Percentiles rank a stretch among this genome's conserved stretches.
phyloP scores from a whole-genome alignment of 2,113 vertebrate genomes.

The Delphinapterus leucas region DNA sequence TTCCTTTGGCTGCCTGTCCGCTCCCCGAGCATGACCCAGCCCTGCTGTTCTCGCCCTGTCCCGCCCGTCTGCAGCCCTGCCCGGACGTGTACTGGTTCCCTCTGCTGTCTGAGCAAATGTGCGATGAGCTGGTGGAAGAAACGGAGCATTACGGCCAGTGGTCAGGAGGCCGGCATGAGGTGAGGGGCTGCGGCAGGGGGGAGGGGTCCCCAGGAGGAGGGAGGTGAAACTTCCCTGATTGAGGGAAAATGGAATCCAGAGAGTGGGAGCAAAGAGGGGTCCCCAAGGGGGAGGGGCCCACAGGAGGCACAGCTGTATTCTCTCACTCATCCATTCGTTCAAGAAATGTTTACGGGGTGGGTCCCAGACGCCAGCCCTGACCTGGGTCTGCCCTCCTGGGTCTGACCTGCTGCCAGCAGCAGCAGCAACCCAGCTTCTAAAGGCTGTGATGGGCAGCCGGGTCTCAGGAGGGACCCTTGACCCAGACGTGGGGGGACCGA shows the following conservation, averaged over 20 bases:
- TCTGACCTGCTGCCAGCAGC: too few species aligned
- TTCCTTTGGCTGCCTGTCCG: rapidly evolving
- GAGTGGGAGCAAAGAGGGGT: neutral
- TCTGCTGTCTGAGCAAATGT: constrained; percentile 83
- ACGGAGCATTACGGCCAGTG: constrained; percentile 86
- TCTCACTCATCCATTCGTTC: neutral
- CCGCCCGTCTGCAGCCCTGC: constrained; percentile 77
- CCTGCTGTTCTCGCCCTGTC: neutral
- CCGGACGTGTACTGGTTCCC: constrained; percentile 90
- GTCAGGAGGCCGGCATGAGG: constrained; percentile 87
- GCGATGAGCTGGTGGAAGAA: constrained; percentile 86
- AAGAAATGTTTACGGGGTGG: neutral
- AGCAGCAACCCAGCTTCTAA: neutral
- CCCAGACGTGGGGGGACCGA: neutral
- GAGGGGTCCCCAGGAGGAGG: neutral
- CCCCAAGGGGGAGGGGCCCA: too few species aligned
- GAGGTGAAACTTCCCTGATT: neutral
- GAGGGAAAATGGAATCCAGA: neutral
- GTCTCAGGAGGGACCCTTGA: neutral
- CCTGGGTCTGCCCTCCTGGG: neutral
- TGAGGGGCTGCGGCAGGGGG: neutral
- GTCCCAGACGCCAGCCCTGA: neutral
- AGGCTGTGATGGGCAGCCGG: neutral
- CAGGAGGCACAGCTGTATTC: neutral
- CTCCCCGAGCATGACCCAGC: neutral